These are phyloP conservation scores for Drosophila ficusphila DNA, from an alignment of 1,140 invertebrate genomes.

Conservation along the genomic window DNA sequence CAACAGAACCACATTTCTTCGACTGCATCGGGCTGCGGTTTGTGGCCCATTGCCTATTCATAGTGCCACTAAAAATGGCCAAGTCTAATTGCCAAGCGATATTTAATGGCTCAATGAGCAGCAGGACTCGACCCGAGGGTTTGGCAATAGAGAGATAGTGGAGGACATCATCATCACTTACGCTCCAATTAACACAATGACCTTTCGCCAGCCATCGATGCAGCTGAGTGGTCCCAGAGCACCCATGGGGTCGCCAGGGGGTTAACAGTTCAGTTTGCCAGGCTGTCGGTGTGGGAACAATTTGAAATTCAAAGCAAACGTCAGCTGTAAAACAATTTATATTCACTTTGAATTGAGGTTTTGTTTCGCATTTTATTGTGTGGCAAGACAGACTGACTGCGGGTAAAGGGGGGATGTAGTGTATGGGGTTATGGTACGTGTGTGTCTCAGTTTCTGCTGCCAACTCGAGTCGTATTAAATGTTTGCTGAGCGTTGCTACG, in stretches of 20 bases:
- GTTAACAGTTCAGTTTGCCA: slow-evolving; percentile 38
- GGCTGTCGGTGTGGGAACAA: slow-evolving; percentile 45
- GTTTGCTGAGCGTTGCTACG: slow-evolving; percentile 76
- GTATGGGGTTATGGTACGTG: slow-evolving; percentile 8
- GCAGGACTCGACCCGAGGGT: slow-evolving; percentile 7
- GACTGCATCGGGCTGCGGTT: slow-evolving; percentile 5
- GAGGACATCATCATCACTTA: slow-evolving; percentile 61
- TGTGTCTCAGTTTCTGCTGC: slow-evolving; percentile 57
- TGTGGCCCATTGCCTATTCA: slow-evolving; percentile 24
- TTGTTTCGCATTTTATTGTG: slow-evolving; percentile 76
- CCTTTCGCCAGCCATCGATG: slow-evolving; percentile 61
- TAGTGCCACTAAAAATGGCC: slow-evolving; percentile 46
- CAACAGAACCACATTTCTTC: not conserved
- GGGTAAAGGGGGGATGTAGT: slow-evolving; percentile 2
- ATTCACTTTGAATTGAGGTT: slow-evolving; percentile 82
- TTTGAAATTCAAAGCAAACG: slow-evolving; percentile 81
- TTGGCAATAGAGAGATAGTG: slow-evolving; percentile 31
- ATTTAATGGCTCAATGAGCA: slow-evolving; percentile 63
- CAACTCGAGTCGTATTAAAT: slow-evolving; percentile 77
- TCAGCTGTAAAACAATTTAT: slow-evolving; percentile 82
- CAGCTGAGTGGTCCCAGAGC: slow-evolving; percentile 15
- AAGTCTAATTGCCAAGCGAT: slow-evolving; percentile 67
- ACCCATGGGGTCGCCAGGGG: not conserved
- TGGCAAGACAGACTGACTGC: slow-evolving; percentile 17
- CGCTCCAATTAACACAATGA: slow-evolving; percentile 79